Evolutionary conservation across 2,888 invertebrate genomes (phyloP).

Genomic region (Crossocerus cetratus): DNA sequence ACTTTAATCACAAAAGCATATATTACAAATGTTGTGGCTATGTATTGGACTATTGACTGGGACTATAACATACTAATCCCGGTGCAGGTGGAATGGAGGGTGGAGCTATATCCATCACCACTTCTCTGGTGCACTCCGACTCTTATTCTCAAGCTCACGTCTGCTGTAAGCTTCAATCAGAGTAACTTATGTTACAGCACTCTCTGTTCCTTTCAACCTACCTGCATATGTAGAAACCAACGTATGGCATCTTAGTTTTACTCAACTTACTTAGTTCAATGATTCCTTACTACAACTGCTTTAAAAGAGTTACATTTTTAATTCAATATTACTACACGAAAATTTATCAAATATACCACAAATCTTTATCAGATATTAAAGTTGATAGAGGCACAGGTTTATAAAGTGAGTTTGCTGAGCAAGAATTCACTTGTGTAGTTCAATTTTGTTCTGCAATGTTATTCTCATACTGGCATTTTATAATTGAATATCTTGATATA

Average conservation of each 20-base stretch:
- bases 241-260: too few species aligned
- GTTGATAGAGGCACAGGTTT: neutral
- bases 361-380: neutral
- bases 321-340: too few species aligned
- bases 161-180: slow-evolving; percentile 75
- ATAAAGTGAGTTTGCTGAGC: too few species aligned
- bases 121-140: slow-evolving; percentile 72
- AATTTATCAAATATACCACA: too few species aligned
- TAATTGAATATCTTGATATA: neutral
- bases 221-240: too few species aligned
- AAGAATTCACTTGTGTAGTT: too few species aligned
- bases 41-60: slow-evolving; percentile 58
- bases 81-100: slow-evolving; percentile 75
- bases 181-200: slow-evolving; percentile 65
- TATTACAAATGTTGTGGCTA: slow-evolving; percentile 14
- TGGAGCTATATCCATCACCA: slow-evolving; percentile 71
- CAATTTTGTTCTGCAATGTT: neutral
- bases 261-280: too few species aligned
- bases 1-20: slow-evolving; percentile 14
- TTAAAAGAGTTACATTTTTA: too few species aligned
- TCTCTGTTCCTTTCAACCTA: slow-evolving; percentile 21
- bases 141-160: slow-evolving; percentile 73
- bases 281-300: too few species aligned
- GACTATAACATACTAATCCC: slow-evolving; percentile 73
- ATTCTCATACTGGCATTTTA: neutral